These are phyloP conservation scores for Coracias cyanogaster DNA, from an alignment of 2,797 vertebrate species.

Conservation along the genomic window DNA sequence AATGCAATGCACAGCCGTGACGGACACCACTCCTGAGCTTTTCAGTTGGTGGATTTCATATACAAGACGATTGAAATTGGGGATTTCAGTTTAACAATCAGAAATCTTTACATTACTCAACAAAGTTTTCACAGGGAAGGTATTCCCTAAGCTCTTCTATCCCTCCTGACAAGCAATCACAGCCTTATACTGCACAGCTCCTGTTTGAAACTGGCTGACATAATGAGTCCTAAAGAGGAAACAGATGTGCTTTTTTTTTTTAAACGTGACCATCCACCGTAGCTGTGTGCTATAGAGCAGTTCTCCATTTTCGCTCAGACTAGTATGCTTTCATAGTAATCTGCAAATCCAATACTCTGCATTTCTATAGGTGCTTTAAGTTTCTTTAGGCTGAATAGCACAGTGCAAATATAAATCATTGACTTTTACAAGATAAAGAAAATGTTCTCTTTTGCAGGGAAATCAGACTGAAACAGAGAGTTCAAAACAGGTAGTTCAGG, in stretches of 20 bases:
- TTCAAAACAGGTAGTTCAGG: neutral
- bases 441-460: neutral
- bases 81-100: neutral
- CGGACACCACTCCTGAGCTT: neutral
- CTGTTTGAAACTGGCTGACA: neutral
- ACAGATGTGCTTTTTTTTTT: neutral
- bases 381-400: neutral
- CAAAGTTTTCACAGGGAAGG: neutral
- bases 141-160: neutral
- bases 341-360: neutral
- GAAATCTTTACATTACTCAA: neutral
- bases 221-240: neutral
- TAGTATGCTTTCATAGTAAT: neutral
- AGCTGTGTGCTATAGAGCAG: fast-evolving
- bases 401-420: neutral
- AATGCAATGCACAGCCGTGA: neutral
- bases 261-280: neutral
- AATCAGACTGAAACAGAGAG: neutral
- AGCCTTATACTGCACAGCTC: neutral
- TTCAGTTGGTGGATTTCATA: neutral
- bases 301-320: neutral
- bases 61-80: neutral
- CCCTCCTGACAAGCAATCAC: neutral
- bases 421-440: neutral
- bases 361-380: neutral